phyloP scores from a whole-genome alignment of 2,888 invertebrate species.

The Leucoptera coffeella region DNA sequence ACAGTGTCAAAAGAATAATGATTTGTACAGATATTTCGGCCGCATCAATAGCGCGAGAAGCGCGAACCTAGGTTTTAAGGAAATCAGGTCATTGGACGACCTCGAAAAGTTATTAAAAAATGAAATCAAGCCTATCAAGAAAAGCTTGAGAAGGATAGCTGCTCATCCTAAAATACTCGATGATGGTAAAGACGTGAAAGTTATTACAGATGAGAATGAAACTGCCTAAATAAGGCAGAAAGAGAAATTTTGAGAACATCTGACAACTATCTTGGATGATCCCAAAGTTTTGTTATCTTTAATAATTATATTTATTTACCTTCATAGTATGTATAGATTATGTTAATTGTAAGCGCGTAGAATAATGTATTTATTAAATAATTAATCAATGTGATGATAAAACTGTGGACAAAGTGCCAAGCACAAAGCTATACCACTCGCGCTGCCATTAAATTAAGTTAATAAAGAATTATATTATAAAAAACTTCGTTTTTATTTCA shows the following conservation, averaged over 20 bases:
- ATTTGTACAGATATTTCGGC: constrained; percentile 25
- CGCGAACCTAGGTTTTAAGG: constrained; percentile 26
- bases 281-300: constrained; percentile 28
- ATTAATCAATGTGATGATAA: constrained; percentile 3
- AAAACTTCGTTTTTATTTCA: no score
- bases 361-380: constrained; percentile 1
- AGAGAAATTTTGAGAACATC: constrained; percentile 36
- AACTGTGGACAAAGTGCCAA: no score
- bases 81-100: constrained; percentile 27
- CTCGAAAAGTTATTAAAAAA: constrained; percentile 29
- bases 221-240: neutral
- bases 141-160: constrained; percentile 14
- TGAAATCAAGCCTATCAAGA: constrained; percentile 29
- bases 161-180: constrained; percentile 23
- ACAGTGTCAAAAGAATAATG: constrained; percentile 41
- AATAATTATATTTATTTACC: no score
- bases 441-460: no score
- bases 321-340: no score
- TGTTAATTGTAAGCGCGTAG: no score
- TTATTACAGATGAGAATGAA: constrained; percentile 7
- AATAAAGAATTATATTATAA: no score
- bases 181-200: constrained; percentile 12
- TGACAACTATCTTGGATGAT: constrained; percentile 40
- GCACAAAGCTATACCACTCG: no score
- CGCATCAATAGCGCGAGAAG: no score